Conservation (phyloP, 2,113 vertebrate genomes). For the Zosterops japonicus region DNA sequence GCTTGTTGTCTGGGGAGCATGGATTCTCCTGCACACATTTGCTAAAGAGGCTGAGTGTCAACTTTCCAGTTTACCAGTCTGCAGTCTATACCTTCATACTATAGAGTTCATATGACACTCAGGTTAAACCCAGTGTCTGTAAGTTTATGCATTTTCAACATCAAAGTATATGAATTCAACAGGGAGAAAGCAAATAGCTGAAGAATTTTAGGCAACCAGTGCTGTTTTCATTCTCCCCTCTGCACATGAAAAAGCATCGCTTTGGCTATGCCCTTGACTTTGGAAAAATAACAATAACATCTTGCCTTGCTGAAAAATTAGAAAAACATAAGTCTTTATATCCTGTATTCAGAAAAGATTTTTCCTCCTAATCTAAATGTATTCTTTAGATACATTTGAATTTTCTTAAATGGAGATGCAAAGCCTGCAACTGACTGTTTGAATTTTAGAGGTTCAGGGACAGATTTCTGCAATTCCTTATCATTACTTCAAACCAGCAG, state of each 20-base stretch:
- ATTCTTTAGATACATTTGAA: background rate
- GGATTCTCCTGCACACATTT: background rate
- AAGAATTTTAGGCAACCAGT: background rate
- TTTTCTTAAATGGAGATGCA: background rate
- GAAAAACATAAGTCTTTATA: background rate
- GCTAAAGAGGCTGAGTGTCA: background rate
- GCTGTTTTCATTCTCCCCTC: background rate
- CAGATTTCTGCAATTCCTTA: background rate
- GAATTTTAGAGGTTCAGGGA: background rate
- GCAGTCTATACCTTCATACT: background rate
- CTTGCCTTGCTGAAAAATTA: background rate
- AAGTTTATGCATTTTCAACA: background rate
- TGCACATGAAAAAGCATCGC: fast-evolving
- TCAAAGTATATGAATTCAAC: background rate
- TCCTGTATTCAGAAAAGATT: background rate
- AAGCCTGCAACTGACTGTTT: background rate
- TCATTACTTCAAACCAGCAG: background rate
- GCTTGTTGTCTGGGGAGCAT: background rate
- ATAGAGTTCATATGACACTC: background rate
- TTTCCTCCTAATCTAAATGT: background rate
- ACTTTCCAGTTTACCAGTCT: background rate
- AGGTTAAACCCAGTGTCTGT: background rate
- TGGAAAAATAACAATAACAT: background rate
- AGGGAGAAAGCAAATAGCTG: background rate
- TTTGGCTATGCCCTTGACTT: background rate